Evolutionary conservation across 2,888 invertebrate genomes (phyloP).

Genomic region (Phoronis australis): DNA sequence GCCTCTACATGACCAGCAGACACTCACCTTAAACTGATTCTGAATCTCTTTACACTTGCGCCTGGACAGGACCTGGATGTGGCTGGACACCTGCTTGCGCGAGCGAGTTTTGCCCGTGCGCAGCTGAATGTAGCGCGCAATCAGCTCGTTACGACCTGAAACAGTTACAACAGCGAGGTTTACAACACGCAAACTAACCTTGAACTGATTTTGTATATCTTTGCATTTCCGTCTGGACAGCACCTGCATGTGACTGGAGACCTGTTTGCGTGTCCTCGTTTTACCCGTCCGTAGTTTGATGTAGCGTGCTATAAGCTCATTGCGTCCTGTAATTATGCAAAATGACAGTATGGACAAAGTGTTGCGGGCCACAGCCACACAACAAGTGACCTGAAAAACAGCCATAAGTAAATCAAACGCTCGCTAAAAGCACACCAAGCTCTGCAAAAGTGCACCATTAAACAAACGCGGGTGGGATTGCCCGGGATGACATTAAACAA

Average conservation of each 20-base stretch:
- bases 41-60: conserved; percentile 97
- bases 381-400: no score
- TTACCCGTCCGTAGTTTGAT: conserved; percentile 99
- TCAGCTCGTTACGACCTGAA: conserved; percentile 97
- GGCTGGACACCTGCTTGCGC: conserved; percentile 99
- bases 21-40: conserved; percentile 43
- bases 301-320: conserved; percentile 99
- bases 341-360: no score
- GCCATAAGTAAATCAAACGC: no score
- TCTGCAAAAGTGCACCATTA: no score
- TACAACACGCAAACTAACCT: conserved; percentile 19
- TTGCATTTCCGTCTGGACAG: conserved; percentile 95
- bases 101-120: conserved; percentile 99
- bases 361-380: no score
- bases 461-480: no score
- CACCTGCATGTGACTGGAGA: conserved; percentile 99
- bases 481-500: no score
- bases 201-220: conserved; percentile 72
- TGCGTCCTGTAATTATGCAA: conserved; percentile 93
- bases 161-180: conserved; percentile 4
- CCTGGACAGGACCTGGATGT: conserved; percentile 98
- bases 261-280: conserved; percentile 98
- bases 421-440: no score
- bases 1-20: no score
- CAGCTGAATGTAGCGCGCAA: conserved; percentile 99